A percentile compares a stretch with the other conserved stretches of the same genome.
These are phyloP conservation scores for Hyperopisus bebe DNA, from an alignment of 2,113 vertebrate species.

Conservation along the genomic window DNA sequence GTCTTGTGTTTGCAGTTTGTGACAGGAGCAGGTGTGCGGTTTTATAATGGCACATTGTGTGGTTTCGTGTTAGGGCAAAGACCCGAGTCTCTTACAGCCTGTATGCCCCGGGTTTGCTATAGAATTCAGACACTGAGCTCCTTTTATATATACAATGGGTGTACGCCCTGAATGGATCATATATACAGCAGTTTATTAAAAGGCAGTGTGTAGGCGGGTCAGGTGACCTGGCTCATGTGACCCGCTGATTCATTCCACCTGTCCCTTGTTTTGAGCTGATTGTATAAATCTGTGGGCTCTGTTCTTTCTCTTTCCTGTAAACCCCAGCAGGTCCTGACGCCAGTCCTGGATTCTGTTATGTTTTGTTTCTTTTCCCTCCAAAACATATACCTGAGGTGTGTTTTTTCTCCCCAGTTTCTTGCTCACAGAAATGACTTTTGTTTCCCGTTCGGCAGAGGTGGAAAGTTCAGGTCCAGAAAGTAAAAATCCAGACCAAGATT, in stretches of 20 bases:
- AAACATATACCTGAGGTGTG: not conserved
- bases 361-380: not conserved
- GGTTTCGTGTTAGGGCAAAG: not conserved
- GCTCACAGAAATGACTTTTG: not conserved
- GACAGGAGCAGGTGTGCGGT: not conserved
- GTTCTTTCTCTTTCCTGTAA: not conserved
- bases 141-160: not conserved
- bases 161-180: not conserved
- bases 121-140: not conserved
- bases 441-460: not conserved
- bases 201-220: not conserved
- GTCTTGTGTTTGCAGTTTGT: not conserved
- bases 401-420: not conserved
- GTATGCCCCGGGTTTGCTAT: not conserved
- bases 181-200: not conserved
- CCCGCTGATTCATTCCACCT: not conserved
- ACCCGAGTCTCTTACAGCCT: not conserved
- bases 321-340: not conserved
- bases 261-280: not conserved
- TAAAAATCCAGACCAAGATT: not conserved
- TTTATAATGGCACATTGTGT: not conserved
- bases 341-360: not conserved
- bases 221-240: not conserved
- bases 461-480: not conserved
- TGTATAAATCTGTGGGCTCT: not conserved